These are phyloP conservation scores for Xenus cinereus DNA, from an alignment of 2,113 vertebrate genomes.

Conservation along the genomic window DNA sequence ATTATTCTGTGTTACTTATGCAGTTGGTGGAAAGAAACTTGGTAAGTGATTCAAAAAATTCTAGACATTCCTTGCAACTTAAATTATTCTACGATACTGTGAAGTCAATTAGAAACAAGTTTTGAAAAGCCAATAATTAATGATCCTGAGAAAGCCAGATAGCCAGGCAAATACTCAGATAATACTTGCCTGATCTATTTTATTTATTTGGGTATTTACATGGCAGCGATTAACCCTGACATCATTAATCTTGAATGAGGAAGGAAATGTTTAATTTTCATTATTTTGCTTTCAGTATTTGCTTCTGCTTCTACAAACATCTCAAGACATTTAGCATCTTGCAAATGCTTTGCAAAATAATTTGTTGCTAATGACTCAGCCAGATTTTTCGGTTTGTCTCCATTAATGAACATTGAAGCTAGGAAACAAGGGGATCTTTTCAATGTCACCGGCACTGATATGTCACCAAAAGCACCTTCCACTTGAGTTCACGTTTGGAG, in stretches of 20 bases:
- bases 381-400: not conserved
- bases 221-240: slow-evolving; percentile 6
- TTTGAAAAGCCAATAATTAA: not conserved
- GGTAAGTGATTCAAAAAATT: not conserved
- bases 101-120: not conserved
- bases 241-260: slow-evolving; percentile 18
- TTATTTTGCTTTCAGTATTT: slow-evolving; percentile 17
- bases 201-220: slow-evolving; percentile 17
- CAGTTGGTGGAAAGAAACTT: not conserved
- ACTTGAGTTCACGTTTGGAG: not conserved
- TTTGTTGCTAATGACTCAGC: not conserved
- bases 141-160: not conserved
- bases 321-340: slow-evolving; percentile 16
- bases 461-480: not conserved
- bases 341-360: slow-evolving; percentile 13
- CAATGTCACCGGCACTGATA: not conserved
- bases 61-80: not conserved
- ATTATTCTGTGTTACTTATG: not conserved
- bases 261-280: slow-evolving; percentile 25
- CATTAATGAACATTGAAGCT: not conserved
- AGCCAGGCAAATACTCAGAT: slow-evolving; percentile 1
- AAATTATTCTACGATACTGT: not conserved
- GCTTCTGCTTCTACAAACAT: slow-evolving; percentile 22
- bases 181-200: not conserved
- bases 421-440: not conserved